A percentile compares a stretch with the other conserved stretches of the same genome.
Conservation (phyloP, 2,888 invertebrate genomes). For the Caenorhabditis sp. region DNA sequence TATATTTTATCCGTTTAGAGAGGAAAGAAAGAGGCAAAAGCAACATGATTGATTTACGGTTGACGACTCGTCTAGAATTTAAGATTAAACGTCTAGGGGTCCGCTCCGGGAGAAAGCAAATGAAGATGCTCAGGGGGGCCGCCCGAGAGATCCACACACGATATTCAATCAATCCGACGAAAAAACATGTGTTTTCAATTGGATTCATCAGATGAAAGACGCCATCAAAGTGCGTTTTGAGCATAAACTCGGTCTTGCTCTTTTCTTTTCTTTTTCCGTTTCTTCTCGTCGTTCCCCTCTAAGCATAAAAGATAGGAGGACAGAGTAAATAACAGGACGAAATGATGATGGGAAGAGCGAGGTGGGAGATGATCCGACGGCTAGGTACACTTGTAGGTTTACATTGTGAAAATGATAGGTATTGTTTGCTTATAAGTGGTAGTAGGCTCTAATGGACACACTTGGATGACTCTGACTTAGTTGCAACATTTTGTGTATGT, state of each 20-base stretch:
- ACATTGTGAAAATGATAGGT: slow-evolving; percentile 56
- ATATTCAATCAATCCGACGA: slow-evolving; percentile 18
- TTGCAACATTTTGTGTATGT: neutral
- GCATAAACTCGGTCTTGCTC: neutral
- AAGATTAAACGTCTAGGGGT: neutral
- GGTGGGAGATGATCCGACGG: slow-evolving; percentile 40
- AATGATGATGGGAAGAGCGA: no score
- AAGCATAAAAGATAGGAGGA: no score
- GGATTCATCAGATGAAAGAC: slow-evolving; percentile 18
- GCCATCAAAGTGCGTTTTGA: neutral
- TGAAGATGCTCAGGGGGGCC: no score
- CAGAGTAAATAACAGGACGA: slow-evolving; percentile 30
- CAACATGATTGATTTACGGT: slow-evolving; percentile 50
- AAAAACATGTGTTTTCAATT: slow-evolving; percentile 52
- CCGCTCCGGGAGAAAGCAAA: no score
- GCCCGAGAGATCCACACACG: neutral
- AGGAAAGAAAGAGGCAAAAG: neutral
- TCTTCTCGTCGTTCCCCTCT: neutral
- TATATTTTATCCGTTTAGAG: slow-evolving; percentile 35
- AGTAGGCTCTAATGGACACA: neutral
- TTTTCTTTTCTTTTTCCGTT: neutral
- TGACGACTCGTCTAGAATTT: slow-evolving; percentile 10
- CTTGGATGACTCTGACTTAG: neutral
- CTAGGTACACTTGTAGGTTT: slow-evolving; percentile 43
- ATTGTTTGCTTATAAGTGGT: slow-evolving; percentile 41